Evolutionary conservation across 2,888 invertebrate genomes (phyloP).

Genomic region (Parasteatoda lunata): DNA sequence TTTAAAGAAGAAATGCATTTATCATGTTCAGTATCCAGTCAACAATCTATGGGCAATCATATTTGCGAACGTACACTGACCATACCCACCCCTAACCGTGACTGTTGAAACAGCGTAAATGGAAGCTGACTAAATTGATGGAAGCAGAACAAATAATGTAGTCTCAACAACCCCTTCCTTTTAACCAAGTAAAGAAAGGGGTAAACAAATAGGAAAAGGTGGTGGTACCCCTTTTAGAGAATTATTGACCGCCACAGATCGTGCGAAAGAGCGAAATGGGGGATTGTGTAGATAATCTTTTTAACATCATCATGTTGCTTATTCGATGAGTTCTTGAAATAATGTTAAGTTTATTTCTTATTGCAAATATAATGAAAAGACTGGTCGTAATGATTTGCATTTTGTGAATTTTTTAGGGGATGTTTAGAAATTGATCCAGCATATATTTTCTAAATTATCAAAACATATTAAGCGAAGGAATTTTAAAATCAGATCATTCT

Average conservation of each 20-base stretch:
- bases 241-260: constrained; percentile 35
- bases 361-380: too few relatives aligned
- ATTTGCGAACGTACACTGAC: constrained; percentile 48
- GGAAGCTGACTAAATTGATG: constrained; percentile 19
- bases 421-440: too few relatives aligned
- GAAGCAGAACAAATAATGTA: constrained; percentile 37
- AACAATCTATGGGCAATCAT: constrained; percentile 28
- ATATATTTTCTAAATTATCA: too few relatives aligned
- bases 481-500: too few relatives aligned
- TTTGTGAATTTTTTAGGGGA: too few relatives aligned
- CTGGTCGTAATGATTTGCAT: too few relatives aligned
- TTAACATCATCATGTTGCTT: neutral
- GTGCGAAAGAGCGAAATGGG: neutral
- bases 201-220: constrained; percentile 47
- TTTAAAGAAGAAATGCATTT: neutral
- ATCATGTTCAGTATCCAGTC: neutral
- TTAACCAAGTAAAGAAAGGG: constrained; percentile 4
- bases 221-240: constrained; percentile 37
- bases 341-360: too few relatives aligned
- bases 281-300: constrained; percentile 6
- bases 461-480: too few relatives aligned
- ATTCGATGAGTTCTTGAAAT: too few relatives aligned
- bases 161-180: constrained; percentile 27
- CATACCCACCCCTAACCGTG: constrained; percentile 45
- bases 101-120: constrained; percentile 50